Base-by-base conservation (phyloP, 30 jellyfish, hydroid and myxozoan species). In the Turritopsis dohrnii region DNA sequence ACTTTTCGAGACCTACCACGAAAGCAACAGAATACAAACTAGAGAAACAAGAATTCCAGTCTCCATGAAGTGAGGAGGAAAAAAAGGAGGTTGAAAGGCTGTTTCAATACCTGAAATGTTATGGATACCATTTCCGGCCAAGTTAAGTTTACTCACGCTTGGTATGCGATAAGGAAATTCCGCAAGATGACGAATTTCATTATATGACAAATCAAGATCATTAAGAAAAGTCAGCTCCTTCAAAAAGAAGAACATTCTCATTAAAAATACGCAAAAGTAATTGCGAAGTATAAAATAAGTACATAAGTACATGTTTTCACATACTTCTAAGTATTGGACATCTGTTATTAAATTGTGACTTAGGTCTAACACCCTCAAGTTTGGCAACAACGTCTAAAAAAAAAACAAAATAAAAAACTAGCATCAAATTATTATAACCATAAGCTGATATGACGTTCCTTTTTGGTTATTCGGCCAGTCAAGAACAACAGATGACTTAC, bases 281-380 rank as follows among this genome's bases (percentile, higher is more conserved):
- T 9, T 13, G 41, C 81, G 28, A 31, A 82, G 53, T 0, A 18
- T 30, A 21, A 23, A 74, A 0, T 5, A 41, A 41, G 13, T 3
- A 41, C 13, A 13, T 3, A 41, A 41, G 13, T 41, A 41, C 21
- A 65, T 18, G 29, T 8, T 23, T 29, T 18, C 4, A 28, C 80
- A 7, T 75, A 90, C 97, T 93, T 90, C 97, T 22, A 90, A 83
- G 84, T 52, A 83, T 29, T 90, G 90, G 29, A 90, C 90, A 24
- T 90, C 97, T 0, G 92, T 85, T 72, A 90, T 71, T 52, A 79
- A 31, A 80, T 90, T 90, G 85, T 90, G 97, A 73, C 97, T 90
- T 21, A 90, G 83, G 52, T 90, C 93, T 71, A 90, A 65, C 21
- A 73, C 73, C 29, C 87, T 89, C 71, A 90, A 54, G n/a, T 84